phyloP scores from a whole-genome alignment of 64 coral and sea anemone genomes.

The Porites australiensis region DNA sequence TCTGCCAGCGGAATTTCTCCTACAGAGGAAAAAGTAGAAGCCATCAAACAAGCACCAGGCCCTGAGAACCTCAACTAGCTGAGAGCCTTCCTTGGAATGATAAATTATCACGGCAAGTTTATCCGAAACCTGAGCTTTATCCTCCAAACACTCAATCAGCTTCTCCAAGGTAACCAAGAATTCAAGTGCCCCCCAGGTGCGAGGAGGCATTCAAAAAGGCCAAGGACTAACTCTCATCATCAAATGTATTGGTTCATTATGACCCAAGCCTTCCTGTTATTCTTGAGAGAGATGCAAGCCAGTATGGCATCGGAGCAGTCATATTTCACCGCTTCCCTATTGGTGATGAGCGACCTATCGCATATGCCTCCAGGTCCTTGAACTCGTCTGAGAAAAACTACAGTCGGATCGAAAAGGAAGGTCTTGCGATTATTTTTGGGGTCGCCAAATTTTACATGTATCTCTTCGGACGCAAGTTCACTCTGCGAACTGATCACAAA shows the following conservation, averaged over 20 bases:
- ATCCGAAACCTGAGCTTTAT: slow-evolving; percentile 2
- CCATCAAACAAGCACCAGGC: slow-evolving; percentile 20
- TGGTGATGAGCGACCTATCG: slow-evolving; percentile 39
- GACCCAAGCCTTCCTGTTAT: slow-evolving; percentile 49
- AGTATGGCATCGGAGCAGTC: slow-evolving; percentile 32
- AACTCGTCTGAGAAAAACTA: slow-evolving; percentile 48
- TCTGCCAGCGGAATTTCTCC: not conserved
- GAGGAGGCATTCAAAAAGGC: slow-evolving; percentile 15
- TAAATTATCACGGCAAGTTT: slow-evolving; percentile 40
- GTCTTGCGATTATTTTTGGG: not conserved
- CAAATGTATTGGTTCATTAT: slow-evolving; percentile 31
- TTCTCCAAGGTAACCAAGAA: not conserved
- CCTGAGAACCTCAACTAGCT: not conserved
- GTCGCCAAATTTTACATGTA: no score
- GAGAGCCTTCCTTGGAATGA: slow-evolving; percentile 24
- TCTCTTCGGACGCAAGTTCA: no score
- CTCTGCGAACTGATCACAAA: no score
- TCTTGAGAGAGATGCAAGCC: slow-evolving; percentile 44
- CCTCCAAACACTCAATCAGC: no score
- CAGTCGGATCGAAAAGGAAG: slow-evolving; percentile 58
- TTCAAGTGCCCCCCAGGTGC: slow-evolving; percentile 5
- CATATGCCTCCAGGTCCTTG: slow-evolving; percentile 63
- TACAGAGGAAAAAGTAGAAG: not conserved
- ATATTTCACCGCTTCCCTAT: slow-evolving; percentile 23
- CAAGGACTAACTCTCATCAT: slow-evolving; percentile 38